Evolutionary conservation across 2,113 vertebrate genomes (phyloP), one percentile per base, ranked within the genome.

Genomic region (Bos indicus): DNA sequence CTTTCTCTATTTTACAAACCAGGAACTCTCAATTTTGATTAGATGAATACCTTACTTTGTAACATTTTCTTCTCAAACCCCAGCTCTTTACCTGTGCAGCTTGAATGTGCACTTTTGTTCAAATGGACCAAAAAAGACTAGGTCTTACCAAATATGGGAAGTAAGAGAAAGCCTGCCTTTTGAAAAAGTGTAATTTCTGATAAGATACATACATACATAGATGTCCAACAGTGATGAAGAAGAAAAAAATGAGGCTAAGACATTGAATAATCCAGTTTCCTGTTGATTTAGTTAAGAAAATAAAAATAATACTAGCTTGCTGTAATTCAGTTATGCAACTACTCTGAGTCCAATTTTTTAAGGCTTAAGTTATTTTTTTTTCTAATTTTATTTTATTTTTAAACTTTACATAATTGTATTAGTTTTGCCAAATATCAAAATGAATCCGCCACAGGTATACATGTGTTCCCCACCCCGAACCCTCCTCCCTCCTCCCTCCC

Each of bases 111-210:
- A 82, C 54, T 91, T 88, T 97, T 88, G 80, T 80, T 93, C 51
- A 97, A 88, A 92, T 56, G 43, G 74, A 48, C 25, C 82, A 7
- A 12, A 88, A 74, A 95, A 92, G 36, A 62, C 14, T 30, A 71
- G 28, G 33, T 54, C 59, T 57, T 52, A 51, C 77, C 28, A 7
- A 74, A 91, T n/a, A 19, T 25, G 81, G n/a, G n/a, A 9, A 10
- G 6, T 21, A 48, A 23, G 14, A 85, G 46, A 86, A 52, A 81
- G 64, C 36, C 43, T 97, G 59, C 1, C 95, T 82, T 95, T 97
- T 48, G 90, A 90, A 96, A 93, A 64, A 88, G 21, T 11, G 57
- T 98, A 97, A 93, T 97, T 98, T 98, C 89, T 81, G 91, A 94
- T 94, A 98, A 96, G 77, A 95, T 52, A 94, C 77, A 19, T 52